Percentiles rank a stretch among this genome's conserved stretches.
Conservation (phyloP, 1,140 invertebrate genomes). For the Conus ventricosus region DNA sequence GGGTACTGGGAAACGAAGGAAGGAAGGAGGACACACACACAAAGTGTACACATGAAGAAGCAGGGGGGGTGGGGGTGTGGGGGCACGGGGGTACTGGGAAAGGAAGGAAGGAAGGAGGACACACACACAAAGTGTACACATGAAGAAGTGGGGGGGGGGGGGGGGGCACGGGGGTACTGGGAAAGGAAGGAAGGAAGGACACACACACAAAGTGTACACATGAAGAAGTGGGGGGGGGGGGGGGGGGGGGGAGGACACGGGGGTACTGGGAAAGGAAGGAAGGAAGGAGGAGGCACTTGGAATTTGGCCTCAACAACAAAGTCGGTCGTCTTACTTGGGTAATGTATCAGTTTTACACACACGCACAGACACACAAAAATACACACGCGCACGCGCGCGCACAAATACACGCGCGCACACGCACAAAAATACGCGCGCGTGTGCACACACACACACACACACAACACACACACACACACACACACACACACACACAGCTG, state of each 20-base stretch:
- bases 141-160: too few relatives aligned
- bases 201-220: too few relatives aligned
- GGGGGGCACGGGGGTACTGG: neutral
- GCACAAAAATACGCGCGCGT: neutral
- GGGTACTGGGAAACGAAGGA: too few relatives aligned
- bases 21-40: too few relatives aligned
- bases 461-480: neutral
- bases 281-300: neutral
- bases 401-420: neutral
- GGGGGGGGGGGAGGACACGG: neutral
- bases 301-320: neutral
- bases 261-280: neutral
- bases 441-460: slow-evolving; percentile 1
- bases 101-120: neutral
- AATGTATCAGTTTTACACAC: neutral
- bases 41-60: neutral
- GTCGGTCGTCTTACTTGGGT: too few relatives aligned
- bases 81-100: neutral
- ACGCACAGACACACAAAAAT: neutral
- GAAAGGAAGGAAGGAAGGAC: too few relatives aligned
- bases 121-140: too few relatives aligned
- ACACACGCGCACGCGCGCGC: neutral
- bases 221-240: neutral
- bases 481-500: too few relatives aligned
- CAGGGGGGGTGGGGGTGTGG: neutral